Base-by-base conservation (phyloP, 2,888 invertebrate species). In the Drosophila testacea region DNA sequence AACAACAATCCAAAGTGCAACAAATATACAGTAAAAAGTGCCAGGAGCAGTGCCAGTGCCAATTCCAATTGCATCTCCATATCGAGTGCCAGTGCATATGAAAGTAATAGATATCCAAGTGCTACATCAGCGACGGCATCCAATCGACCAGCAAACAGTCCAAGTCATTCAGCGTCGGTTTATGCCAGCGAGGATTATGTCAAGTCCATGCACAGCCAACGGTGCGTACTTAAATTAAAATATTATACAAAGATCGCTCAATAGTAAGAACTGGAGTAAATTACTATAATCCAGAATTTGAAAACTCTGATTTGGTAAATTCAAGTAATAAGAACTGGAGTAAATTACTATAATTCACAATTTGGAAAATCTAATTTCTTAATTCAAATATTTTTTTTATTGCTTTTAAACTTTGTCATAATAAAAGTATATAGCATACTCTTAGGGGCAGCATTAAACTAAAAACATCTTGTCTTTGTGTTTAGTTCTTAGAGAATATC, bases 161-260 rank as follows among this genome's bases (percentile, higher is more conserved):
- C 72, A 46, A 68, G 62, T 41, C 81, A 67, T 7, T 57, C 69
- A 36, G 44, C 77, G 39, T 13, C 81, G 64, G 67, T 50, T 13
- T 84, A 65, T 64, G 66, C 36, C 78, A 81, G 44, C 52, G 92
- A 92, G 81, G 92, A 92, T 47, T 92, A 92, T 75, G 88, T 88
- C 77, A 91, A 92, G 82, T 90, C 91, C 70, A 72, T 92, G 59
- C 90, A 91, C 50, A 87, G 77, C 62, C 91, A 92, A 81, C 92
- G 92, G 92, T 92, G 59, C 69, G 83, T 76, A 60, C n/a, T 10
- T 47, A 62, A 6, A 6, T 39, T 5, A 38, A 7, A 10, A 42
- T 11, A n/a, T n/a, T n/a, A n/a, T n/a, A 10, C 7, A 28, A 50
- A 6, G 4, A 6, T 11, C 41, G 16, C 16, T 41, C 16, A 4